Evolutionary conservation across 2,888 invertebrate species (phyloP).

Genomic region (Latrodectus elegans): DNA sequence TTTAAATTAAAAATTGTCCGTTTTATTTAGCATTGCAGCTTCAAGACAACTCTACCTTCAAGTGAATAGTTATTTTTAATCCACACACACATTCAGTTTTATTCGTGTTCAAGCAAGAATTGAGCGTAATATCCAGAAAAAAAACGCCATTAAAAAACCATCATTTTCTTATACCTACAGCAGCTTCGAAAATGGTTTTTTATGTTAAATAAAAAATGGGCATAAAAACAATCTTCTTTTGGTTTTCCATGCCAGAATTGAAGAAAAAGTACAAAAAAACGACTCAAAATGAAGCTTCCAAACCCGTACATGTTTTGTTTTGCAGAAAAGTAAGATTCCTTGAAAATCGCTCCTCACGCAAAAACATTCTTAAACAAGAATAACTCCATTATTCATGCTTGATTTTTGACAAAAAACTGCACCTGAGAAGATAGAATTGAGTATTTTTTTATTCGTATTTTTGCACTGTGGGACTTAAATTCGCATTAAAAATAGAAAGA

Average conservation of each 20-base stretch:
- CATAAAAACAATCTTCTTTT: conserved; percentile 30
- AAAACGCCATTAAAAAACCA: conserved; percentile 52
- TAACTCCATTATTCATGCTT: conserved; percentile 55
- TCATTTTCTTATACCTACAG: conserved; percentile 44
- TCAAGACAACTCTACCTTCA: too few relatives aligned
- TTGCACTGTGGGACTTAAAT: conserved; percentile 26
- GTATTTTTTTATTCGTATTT: conserved; percentile 23
- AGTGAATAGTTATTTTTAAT: too few relatives aligned
- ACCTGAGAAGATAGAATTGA: conserved; percentile 1
- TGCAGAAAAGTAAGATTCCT: conserved; percentile 21
- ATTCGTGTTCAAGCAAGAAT: background rate
- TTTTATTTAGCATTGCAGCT: too few relatives aligned
- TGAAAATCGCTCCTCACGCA: conserved; percentile 46
- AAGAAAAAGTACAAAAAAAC: conserved; percentile 1
- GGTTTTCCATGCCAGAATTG: background rate
- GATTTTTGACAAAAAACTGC: conserved; percentile 2
- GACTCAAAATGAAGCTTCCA: background rate
- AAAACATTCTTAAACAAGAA: conserved; percentile 49
- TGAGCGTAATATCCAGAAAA: background rate
- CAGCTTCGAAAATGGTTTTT: conserved; percentile 40
- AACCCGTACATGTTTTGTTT: background rate
- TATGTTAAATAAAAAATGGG: conserved; percentile 21
- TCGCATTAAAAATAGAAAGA: conserved; percentile 42
- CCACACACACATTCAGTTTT: too few relatives aligned
- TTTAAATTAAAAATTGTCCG: too few relatives aligned